Percentiles rank a stretch among this genome's conserved stretches.
These are phyloP conservation scores for Mormyrus iriodes DNA, from an alignment of 2,113 vertebrate species.

Conservation along the genomic window DNA sequence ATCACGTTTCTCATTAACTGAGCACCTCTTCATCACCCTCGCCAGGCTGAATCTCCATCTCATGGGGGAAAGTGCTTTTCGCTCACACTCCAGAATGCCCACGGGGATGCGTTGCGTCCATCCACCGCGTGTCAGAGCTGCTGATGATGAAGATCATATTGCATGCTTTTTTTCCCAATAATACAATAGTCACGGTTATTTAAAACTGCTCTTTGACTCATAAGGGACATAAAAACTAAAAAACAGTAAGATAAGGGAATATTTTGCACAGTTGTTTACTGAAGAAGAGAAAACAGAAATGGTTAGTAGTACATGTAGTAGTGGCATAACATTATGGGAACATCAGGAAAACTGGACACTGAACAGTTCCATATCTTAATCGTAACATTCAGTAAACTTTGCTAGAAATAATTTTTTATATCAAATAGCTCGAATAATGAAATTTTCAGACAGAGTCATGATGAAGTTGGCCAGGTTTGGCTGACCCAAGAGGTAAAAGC, in stretches of 20 bases:
- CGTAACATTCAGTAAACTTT: too few species aligned
- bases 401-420: too few species aligned
- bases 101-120: background rate
- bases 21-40: background rate
- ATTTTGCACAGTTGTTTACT: background rate
- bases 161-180: background rate
- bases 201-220: background rate
- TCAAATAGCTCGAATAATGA: background rate
- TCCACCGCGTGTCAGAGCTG: background rate
- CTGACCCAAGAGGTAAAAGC: background rate
- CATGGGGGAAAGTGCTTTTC: background rate
- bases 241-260: background rate
- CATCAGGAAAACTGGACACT: too few species aligned
- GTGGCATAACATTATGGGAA: too few species aligned
- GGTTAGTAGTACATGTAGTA: too few species aligned
- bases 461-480: background rate
- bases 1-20: background rate
- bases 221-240: background rate
- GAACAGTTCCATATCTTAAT: too few species aligned
- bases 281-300: background rate
- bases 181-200: background rate
- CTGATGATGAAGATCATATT: background rate
- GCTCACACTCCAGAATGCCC: background rate
- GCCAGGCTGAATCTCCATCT: background rate
- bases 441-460: background rate